Evolutionary conservation across 2,113 vertebrate species (phyloP).

Genomic region (Xerus inauris): DNA sequence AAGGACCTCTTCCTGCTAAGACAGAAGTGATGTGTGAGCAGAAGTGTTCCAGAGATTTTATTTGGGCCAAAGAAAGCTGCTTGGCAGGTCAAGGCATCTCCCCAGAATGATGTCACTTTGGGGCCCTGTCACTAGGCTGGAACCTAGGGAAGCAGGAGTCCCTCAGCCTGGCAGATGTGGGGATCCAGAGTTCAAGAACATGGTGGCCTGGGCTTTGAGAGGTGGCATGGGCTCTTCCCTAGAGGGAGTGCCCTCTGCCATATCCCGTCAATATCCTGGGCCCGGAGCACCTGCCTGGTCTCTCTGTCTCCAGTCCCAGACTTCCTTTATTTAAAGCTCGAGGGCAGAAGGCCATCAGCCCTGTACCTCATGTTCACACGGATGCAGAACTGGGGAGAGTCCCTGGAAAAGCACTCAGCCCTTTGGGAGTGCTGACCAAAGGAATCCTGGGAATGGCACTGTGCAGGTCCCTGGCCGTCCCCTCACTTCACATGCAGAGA

Average conservation of each 20-base stretch:
- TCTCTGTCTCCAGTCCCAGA: background rate
- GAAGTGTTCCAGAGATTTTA: background rate
- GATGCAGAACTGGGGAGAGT: fast-evolving
- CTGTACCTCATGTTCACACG: no score
- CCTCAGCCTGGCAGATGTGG: fast-evolving
- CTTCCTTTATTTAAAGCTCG: background rate
- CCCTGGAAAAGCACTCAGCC: background rate
- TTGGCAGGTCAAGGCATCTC: background rate
- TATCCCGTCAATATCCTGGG: no score
- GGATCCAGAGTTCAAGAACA: background rate
- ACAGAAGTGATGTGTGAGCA: background rate
- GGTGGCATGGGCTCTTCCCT: no score
- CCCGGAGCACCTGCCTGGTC: background rate
- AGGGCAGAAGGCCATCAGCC: background rate
- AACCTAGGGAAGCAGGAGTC: background rate
- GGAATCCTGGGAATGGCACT: background rate
- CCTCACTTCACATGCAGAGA: background rate
- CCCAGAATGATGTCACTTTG: background rate
- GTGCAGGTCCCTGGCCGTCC: background rate
- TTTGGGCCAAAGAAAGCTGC: no score
- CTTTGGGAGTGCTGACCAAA: background rate
- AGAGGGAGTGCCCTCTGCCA: background rate
- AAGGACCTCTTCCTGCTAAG: background rate
- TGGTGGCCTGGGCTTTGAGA: no score
- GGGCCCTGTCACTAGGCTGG: background rate